Base-by-base conservation (phyloP, 2,888 invertebrate genomes). In the Diachrysia chrysitis region DNA sequence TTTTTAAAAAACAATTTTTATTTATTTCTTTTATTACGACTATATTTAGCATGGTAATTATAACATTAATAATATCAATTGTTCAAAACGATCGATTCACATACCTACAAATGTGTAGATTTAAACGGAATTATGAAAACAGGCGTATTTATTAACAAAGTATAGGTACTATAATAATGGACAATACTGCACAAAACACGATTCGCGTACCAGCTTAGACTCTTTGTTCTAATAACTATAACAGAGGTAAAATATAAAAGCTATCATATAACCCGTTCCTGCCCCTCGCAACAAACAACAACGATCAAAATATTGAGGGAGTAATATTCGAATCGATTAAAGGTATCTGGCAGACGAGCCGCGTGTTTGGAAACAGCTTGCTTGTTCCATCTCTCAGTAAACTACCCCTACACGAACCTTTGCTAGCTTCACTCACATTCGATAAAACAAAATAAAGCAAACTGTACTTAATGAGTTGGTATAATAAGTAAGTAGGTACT, bases 161-260 rank as follows among this genome's bases (percentile, higher is more conserved):
- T 81, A 73, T 67, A 65, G 65, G 64, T 71, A 71, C 65, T 78
- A 77, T 73, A 75, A 74, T 77, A 83, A 82, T 85, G 86, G 87
- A 87, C 88, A 87, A 83, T 81, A 83, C 69, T 83, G 84, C 85
- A 85, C 83, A 79, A 84, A 82, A 83, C 82, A 71, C 82, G 71
- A 76, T 76, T 80, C 84, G 84, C 82, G 76, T 81, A 81, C 76
- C 84, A 87, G 87, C 86, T 80, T 88, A 89, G 84, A 91, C 78
- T 85, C 78, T 90, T 90, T 90, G 89, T 90, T 91, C 89, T 90
- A 89, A 87, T 86, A 80, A 85, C 82, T 87, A 86, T 89, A 91
- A 90, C 92, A 90, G 84, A 92, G 87, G 85, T 93, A 92, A 92
- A 92, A 90, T 92, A 92, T 92, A 89, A 89, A 93, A 91, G 89